Percentiles rank a stretch among this genome's conserved stretches.
Evolutionary conservation across 2,888 invertebrate species (phyloP).

Genomic region (Lathronympha strigana): DNA sequence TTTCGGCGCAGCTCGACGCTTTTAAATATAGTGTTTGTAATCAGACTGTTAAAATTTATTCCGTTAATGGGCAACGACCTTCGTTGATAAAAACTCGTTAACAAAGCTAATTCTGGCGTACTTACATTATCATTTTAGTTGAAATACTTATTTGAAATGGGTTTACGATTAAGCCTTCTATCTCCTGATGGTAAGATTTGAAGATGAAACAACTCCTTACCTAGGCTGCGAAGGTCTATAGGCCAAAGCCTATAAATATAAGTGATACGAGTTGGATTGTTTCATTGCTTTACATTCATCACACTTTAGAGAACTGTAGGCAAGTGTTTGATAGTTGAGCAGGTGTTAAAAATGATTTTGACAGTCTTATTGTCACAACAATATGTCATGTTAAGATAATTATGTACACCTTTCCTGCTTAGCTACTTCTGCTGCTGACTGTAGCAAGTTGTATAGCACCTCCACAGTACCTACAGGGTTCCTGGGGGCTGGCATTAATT

Average conservation of each 20-base stretch:
- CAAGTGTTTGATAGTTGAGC: too few species aligned
- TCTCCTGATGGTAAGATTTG: conserved; percentile 13
- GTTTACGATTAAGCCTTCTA: conserved; percentile 4
- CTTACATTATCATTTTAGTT: neutral
- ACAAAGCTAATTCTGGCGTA: conserved; percentile 10
- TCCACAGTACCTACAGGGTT: too few species aligned
- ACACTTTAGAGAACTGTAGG: too few species aligned
- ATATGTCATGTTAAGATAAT: too few species aligned
- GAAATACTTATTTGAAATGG: conserved; percentile 10
- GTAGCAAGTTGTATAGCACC: too few species aligned
- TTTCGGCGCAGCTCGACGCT: conserved; percentile 17
- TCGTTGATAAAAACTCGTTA: conserved; percentile 25
- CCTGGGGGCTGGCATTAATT: too few species aligned
- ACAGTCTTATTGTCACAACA: too few species aligned
- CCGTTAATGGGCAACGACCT: conserved; percentile 19
- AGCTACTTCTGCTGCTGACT: too few species aligned
- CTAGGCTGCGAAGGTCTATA: neutral
- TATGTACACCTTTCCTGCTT: too few species aligned
- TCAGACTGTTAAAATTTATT: conserved; percentile 16
- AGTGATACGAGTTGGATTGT: neutral
- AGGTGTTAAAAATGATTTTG: too few species aligned
- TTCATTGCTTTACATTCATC: too few species aligned
- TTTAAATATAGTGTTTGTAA: conserved; percentile 18
- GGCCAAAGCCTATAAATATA: neutral
- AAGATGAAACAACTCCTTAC: neutral